Evolutionary conservation across 2,113 vertebrate genomes (phyloP).

Genomic region (Ameiurus melas): DNA sequence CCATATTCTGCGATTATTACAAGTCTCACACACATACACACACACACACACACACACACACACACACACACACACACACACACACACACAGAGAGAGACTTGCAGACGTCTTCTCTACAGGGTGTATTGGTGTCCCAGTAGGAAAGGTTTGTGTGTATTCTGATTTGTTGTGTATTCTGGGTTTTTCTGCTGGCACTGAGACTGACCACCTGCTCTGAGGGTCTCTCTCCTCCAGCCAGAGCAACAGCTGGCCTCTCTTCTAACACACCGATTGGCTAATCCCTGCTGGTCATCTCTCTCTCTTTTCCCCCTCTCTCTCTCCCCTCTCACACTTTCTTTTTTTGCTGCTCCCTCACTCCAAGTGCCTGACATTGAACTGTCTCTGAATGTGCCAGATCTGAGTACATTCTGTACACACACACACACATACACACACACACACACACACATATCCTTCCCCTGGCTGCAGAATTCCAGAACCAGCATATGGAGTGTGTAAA

Average conservation of each 20-base stretch:
- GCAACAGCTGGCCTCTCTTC: slow-evolving; percentile 78
- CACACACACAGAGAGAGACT: slow-evolving; percentile 19
- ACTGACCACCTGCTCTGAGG: slow-evolving; percentile 71
- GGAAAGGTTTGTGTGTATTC: slow-evolving; percentile 30
- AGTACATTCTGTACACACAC: slow-evolving; percentile 37
- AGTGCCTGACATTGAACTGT: slow-evolving; percentile 56
- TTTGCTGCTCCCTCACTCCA: slow-evolving; percentile 65
- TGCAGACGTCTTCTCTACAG: slow-evolving; percentile 33
- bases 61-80: slow-evolving; percentile 33
- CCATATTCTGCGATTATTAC: slow-evolving; percentile 5
- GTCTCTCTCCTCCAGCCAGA: slow-evolving; percentile 67
- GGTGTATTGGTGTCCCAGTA: slow-evolving; percentile 31
- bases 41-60: slow-evolving; percentile 23
- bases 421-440: slow-evolving; percentile 34
- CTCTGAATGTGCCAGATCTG: slow-evolving; percentile 53
- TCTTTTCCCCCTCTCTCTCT: slow-evolving; percentile 63
- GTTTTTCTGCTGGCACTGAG: slow-evolving; percentile 66
- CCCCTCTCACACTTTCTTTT: slow-evolving; percentile 67
- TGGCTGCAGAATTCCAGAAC: slow-evolving; percentile 63
- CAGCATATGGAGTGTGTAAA: slow-evolving; percentile 75
- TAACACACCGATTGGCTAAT: slow-evolving; percentile 76
- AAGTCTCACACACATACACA: not conserved
- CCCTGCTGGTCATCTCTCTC: slow-evolving; percentile 76
- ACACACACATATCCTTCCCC: slow-evolving; percentile 65
- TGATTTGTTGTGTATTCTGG: slow-evolving; percentile 48